Evolutionary conservation across 2,113 vertebrate genomes (phyloP), one percentile per base, ranked within the genome.

Genomic region (Abramis brama): DNA sequence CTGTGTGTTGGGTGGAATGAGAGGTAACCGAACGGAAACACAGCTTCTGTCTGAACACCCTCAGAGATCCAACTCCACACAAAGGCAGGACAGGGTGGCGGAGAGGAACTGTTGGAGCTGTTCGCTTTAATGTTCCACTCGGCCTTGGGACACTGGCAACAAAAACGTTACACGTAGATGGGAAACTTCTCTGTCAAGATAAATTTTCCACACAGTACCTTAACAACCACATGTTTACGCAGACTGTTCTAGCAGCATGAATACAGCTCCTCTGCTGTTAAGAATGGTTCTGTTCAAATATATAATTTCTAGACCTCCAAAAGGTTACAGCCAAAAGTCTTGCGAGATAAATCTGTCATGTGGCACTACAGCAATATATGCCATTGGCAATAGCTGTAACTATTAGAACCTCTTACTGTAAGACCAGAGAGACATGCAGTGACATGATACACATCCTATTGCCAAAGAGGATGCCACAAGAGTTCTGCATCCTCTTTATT

Each of bases 81-180:
- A 93, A 91, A 92, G 52, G 76, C 89, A 91, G 92, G 91, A 93
- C 89, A 79, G 87, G 91, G 90, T 4, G 87, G 89, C 50, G 86
- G 81, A 43, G 7, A 47, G 57, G 64, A 79, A 84, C 19, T 79
- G 77, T 79, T 79, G 82, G 45, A 79, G 33, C 66, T 17, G 75
- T 85, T 68, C 60, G 8, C 30, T 83, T 25, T 19, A 57, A 71
- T 71, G 81, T 73, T 73, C 68, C 68, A 83, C 50, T 73, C 7
- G 2, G 68, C 33, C 47, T 73, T 45, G 52, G 45, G 79, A 70
- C 23, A 52, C 30, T 33, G 45, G 25, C 45, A 52, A 82, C n/a
- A 83, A 21, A 73, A 83, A 73, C 8, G 11, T 43, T 33, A 73
- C 66, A 83, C 47, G 30, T 39, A 71, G 81, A 71, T 71, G 81